These are phyloP conservation scores for Phania funesta DNA, from an alignment of 2,888 invertebrate species.

Conservation along the genomic window DNA sequence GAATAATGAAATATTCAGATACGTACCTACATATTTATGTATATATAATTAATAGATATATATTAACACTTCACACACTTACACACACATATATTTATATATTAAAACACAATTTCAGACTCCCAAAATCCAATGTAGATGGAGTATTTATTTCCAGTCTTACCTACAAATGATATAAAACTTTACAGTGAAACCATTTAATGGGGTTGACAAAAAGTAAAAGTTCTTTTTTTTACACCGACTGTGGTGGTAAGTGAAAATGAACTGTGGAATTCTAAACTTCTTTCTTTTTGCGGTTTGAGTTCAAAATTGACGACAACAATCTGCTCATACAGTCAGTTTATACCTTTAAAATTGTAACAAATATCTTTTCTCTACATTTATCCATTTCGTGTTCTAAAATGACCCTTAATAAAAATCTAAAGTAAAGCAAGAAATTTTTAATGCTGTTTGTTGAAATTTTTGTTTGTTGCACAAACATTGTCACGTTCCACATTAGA, in stretches of 20 bases:
- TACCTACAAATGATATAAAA: constrained; percentile 66
- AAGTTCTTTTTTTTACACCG: too few relatives aligned
- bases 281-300: constrained; percentile 54
- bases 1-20: constrained; percentile 56
- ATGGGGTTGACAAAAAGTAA: constrained; percentile 79
- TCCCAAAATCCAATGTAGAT: not conserved
- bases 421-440: too few relatives aligned
- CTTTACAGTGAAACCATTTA: constrained; percentile 73
- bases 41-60: constrained; percentile 52
- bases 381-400: not conserved
- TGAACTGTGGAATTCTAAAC: constrained; percentile 48
- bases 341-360: constrained; percentile 60
- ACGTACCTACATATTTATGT: constrained; percentile 7
- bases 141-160: constrained; percentile 44
- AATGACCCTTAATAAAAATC: constrained; percentile 34
- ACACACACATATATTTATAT: not conserved
- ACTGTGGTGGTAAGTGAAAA: constrained; percentile 13
- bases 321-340: constrained; percentile 30
- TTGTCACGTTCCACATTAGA: constrained; percentile 75
- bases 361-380: constrained; percentile 54
- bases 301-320: constrained; percentile 16
- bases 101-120: not conserved
- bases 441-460: constrained; percentile 64
- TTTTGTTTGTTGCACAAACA: constrained; percentile 67
- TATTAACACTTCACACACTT: constrained; percentile 37